Evolutionary conservation across 1,140 invertebrate species (phyloP).

Genomic region (Bactericera cockerelli): DNA sequence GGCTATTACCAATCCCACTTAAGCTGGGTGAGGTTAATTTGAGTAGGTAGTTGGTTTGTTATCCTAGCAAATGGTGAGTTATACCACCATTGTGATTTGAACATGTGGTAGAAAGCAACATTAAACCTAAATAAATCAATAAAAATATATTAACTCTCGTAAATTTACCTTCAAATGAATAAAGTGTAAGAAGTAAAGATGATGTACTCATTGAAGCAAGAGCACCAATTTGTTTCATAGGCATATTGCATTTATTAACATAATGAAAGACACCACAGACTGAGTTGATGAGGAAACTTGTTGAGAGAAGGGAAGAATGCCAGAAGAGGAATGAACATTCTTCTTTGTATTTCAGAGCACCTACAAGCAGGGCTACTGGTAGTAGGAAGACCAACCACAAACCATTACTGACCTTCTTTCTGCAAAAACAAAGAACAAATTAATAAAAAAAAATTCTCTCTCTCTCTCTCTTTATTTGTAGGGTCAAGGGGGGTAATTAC

Average conservation of each 20-base stretch:
- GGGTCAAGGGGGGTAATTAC: no score
- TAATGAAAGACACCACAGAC: background rate
- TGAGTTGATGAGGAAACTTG: background rate
- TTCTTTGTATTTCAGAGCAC: background rate
- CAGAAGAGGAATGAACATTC: background rate
- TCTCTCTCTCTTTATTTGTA: no score
- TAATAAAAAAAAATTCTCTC: no score
- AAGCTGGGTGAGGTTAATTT: no score
- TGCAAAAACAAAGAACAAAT: background rate
- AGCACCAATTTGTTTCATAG: background rate
- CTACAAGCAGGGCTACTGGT: background rate
- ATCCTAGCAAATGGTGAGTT: no score
- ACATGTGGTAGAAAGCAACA: no score
- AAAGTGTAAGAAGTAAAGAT: constrained; percentile 3
- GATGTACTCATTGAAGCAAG: background rate
- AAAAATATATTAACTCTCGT: no score
- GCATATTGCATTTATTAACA: background rate
- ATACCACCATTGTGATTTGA: no score
- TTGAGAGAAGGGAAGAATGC: background rate
- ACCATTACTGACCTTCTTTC: background rate
- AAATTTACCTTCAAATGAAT: background rate
- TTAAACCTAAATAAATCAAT: no score
- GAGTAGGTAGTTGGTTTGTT: no score
- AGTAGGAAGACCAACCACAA: background rate
- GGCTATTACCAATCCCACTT: no score